Evolutionary conservation across 2,113 vertebrate species (phyloP), one percentile per base, ranked within the genome.

Genomic region (Tautogolabrus adspersus): DNA sequence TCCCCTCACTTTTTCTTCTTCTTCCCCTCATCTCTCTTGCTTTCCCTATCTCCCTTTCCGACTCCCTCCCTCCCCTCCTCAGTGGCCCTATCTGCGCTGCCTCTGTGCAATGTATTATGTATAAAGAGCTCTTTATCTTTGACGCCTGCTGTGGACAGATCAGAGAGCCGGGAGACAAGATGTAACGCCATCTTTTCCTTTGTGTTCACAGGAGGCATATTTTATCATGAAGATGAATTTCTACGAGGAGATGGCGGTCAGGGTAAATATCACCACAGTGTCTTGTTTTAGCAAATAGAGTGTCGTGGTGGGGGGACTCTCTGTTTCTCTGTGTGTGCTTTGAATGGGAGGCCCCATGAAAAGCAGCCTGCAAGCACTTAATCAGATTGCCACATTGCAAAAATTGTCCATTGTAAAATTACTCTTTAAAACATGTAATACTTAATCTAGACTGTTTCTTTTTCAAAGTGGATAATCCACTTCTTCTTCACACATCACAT

Each of bases 171-270:
- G 92, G 94, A 95, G 95, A 95, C 95, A 94, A 95, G 95, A 95
- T 95, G 90, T 95, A 94, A 95, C 95, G 91, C 93, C 90, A 83
- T 96, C 92, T 95, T 89, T 89, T 87, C 92, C 82, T 89, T 90
- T 97, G 93, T 94, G 93, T 96, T 96, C 95, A 92, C 97, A 99
- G 98, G 93, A 91, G 93, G 96, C 96, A 91, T 96, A 96, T 97
- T 96, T 95, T 96, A 94, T 95, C 96, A 98, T 96, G 97, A 98
- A 97, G 97, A 97, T 97, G 95, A 95, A 98, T 96, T 95, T 97
- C 96, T 99, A 98, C 96, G 94, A 97, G 92, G 94, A 94, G 95
- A 98, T 97, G 96, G 97, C 96, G 94, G 96, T 98, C 97, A 98
- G 95, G 97, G 98, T 99, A 98, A 99, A 98, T 97, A 98, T 96